Conservation (phyloP, 2,113 vertebrate species). For the Girardinichthys multiradiatus region DNA sequence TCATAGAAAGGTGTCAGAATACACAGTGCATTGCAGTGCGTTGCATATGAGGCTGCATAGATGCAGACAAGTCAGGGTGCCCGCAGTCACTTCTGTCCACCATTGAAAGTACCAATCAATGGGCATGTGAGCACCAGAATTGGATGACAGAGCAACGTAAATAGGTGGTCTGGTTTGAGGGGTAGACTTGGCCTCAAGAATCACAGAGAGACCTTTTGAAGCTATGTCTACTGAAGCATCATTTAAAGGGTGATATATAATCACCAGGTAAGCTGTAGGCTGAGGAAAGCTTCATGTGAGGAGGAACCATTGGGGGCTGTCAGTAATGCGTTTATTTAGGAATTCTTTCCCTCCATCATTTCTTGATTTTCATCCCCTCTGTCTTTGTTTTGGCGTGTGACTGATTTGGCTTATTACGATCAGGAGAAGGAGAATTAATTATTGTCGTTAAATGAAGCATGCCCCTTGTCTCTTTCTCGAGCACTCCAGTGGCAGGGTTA, state of each 20-base stretch:
- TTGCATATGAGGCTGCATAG: no score
- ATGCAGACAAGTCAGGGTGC: no score
- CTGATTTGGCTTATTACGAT: conserved; percentile 80
- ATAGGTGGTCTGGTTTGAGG: not conserved
- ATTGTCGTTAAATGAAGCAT: conserved; percentile 78
- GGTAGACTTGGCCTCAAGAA: conserved; percentile 5
- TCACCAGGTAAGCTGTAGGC: conserved; percentile 27
- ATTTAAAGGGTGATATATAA: conserved; percentile 19
- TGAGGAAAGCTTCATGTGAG: conserved; percentile 35
- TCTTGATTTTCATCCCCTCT: not conserved
- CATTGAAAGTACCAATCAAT: no score
- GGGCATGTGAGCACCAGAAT: no score
- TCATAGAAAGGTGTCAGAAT: no score
- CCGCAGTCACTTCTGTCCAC: no score
- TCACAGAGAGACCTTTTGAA: conserved; percentile 21
- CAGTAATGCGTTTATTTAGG: conserved; percentile 52
- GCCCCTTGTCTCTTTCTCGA: conserved; percentile 22
- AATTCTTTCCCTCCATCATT: conserved; percentile 51
- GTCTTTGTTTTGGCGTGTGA: conserved; percentile 47
- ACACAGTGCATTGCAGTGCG: no score
- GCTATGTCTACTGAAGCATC: not conserved
- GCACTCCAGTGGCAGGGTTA: conserved; percentile 53
- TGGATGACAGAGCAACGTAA: no score
- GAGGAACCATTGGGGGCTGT: conserved; percentile 45
- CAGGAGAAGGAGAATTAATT: conserved; percentile 76